Percentiles rank a stretch among this genome's conserved stretches.
Conservation (phyloP, 2,113 vertebrate genomes). For the Labeo catla region DNA sequence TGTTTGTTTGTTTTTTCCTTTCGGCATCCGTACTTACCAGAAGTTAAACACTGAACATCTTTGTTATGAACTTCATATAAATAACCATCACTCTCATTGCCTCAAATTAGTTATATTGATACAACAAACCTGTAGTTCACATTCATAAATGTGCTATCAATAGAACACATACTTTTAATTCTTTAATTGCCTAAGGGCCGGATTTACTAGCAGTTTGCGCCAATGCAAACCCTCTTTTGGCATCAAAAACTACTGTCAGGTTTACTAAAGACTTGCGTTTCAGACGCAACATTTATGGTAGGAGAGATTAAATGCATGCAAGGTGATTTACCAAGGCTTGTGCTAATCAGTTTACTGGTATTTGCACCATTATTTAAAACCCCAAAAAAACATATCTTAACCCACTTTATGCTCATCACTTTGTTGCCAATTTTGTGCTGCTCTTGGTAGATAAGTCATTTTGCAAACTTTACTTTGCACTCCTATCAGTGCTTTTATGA, state of each 20-base stretch:
- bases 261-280: neutral
- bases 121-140: neutral
- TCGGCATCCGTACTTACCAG: neutral
- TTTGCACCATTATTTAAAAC: too few relatives aligned
- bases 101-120: neutral
- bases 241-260: too few relatives aligned
- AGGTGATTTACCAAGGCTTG: neutral
- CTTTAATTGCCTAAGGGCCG: neutral
- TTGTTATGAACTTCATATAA: neutral
- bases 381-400: too few relatives aligned
- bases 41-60: neutral
- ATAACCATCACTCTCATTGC: neutral
- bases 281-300: too few relatives aligned
- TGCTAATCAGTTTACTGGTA: too few relatives aligned
- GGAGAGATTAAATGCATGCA: too few relatives aligned
- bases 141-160: neutral
- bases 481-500: neutral
- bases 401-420: neutral
- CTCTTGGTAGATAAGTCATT: neutral
- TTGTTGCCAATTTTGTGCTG: neutral
- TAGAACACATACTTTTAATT: neutral
- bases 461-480: neutral
- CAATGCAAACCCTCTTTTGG: neutral
- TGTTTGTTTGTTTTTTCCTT: neutral
- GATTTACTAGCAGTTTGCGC: neutral